A percentile compares a stretch with the other conserved stretches of the same genome.
These are phyloP conservation scores for Catostylus mosaicus DNA, from an alignment of 30 jellyfish, hydroid and myxozoan genomes.

Conservation along the genomic window DNA sequence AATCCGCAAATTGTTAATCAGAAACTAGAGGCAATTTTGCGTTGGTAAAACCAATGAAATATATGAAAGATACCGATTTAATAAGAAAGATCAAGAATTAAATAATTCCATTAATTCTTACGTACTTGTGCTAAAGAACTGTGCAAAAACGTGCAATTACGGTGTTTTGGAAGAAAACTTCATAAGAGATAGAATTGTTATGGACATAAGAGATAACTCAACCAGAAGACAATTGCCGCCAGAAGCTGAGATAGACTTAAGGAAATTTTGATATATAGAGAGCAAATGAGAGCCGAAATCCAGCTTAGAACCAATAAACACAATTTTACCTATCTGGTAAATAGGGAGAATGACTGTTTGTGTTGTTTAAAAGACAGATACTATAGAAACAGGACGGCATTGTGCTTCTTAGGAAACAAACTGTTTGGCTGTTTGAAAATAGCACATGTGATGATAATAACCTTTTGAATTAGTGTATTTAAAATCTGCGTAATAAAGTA, in stretches of 20 bases:
- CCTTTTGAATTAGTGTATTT: no score
- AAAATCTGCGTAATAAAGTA: no score
- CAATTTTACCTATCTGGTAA: no score
- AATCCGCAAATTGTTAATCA: slow-evolving; percentile 10
- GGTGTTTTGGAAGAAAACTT: slow-evolving; percentile 16
- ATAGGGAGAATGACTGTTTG: no score
- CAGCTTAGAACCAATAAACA: not conserved
- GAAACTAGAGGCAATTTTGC: slow-evolving; percentile 13
- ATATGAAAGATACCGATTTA: slow-evolving; percentile 25
- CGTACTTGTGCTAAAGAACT: slow-evolving; percentile 18
- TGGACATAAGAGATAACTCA: slow-evolving; percentile 5
- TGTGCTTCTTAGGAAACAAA: no score
- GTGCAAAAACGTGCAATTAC: slow-evolving; percentile 18
- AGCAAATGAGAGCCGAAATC: slow-evolving; percentile 1
- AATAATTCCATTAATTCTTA: slow-evolving; percentile 8
- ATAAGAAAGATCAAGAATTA: slow-evolving; percentile 20
- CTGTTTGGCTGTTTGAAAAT: no score
- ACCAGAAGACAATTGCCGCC: slow-evolving; percentile 11
- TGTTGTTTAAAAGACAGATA: no score
- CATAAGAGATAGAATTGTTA: slow-evolving; percentile 12
- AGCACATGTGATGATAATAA: no score
- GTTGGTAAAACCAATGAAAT: slow-evolving; percentile 13
- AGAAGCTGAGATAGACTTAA: slow-evolving; percentile 7
- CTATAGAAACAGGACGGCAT: no score
- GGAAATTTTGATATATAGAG: not conserved